phyloP scores from a whole-genome alignment of 2,888 invertebrate genomes.

The Agrochola litura region DNA sequence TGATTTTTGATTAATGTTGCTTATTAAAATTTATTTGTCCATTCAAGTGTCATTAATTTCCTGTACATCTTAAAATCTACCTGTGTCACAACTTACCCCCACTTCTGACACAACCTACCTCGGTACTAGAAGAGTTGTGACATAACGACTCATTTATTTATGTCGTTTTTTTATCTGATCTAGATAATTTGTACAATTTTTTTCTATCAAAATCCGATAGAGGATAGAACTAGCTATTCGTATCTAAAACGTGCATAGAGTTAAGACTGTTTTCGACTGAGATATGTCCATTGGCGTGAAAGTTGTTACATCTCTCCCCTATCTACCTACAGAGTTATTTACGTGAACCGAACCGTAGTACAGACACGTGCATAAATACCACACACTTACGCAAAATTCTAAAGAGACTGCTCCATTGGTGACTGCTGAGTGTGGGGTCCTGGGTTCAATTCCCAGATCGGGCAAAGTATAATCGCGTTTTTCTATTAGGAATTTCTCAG shows the following conservation, averaged over 20 bases:
- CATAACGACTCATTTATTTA: neutral
- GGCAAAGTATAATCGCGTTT: neutral
- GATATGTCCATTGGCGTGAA: neutral
- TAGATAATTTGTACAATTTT: neutral
- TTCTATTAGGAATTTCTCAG: neutral
- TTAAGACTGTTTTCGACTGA: neutral
- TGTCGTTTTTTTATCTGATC: neutral
- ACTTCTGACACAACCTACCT: too few species aligned
- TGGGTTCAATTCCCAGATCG: neutral
- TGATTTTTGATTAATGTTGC: too few species aligned
- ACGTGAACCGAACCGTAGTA: conserved; percentile 4
- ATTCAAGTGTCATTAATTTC: too few species aligned
- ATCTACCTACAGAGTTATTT: conserved; percentile 34
- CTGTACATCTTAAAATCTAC: neutral
- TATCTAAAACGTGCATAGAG: neutral
- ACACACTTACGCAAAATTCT: neutral
- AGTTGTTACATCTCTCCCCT: neutral
- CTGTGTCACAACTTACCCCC: neutral
- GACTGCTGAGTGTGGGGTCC: neutral
- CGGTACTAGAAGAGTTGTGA: too few species aligned
- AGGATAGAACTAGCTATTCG: neutral
- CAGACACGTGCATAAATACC: neutral
- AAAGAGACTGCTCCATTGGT: neutral
- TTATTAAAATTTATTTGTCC: too few species aligned
- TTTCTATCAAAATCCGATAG: neutral